Evolutionary conservation across 1,140 invertebrate genomes (phyloP), one percentile per base, ranked within the genome.

Genomic region (Dendroctonus valens): DNA sequence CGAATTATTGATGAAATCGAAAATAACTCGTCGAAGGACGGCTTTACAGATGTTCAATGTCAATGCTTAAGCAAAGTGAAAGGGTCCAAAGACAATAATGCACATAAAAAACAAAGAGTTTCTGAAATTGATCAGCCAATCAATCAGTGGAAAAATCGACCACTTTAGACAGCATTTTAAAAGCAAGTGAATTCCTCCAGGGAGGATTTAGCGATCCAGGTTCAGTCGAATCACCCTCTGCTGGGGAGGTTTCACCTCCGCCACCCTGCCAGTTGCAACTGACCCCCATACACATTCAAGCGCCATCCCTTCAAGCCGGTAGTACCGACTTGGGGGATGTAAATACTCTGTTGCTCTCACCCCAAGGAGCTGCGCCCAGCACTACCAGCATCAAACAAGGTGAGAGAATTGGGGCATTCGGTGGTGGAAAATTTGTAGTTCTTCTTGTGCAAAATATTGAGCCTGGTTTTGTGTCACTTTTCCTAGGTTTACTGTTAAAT

Each of bases 161-260:
- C 26, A 26, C 26, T 26, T n/a, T 1, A 26, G 26, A 3, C 26
- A 26, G 26, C 26, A 26, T 26, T 26, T 26, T 26, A 26, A 26
- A n/a, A 26, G 26, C 26, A 26, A 26, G 26, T 26, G 26, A 26
- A 26, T 26, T 26, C 26, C 8, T 44, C 15, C 85, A 86, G 73
- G 86, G 85, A 52, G 87, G 87, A 80, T 85, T 86, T 75, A 87
- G 88, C 74, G 83, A 84, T 37, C 85, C 83, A 15, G 59, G 59
- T 54, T 87, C 87, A 59, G 85, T 87, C 53, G 86, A 83, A 61
- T 87, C 87, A 44, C 80, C 81, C 48, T 83, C 83, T 54, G 82
- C 81, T 41, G 83, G 83, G 46, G 83, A 83, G 41, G 85, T 85
- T 14, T 52, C 59, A 54, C 80, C 79, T 15, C 79, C 79, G 6